phyloP scores from a whole-genome alignment of 2,797 vertebrate genomes.

The Hozukius guyotensis region DNA sequence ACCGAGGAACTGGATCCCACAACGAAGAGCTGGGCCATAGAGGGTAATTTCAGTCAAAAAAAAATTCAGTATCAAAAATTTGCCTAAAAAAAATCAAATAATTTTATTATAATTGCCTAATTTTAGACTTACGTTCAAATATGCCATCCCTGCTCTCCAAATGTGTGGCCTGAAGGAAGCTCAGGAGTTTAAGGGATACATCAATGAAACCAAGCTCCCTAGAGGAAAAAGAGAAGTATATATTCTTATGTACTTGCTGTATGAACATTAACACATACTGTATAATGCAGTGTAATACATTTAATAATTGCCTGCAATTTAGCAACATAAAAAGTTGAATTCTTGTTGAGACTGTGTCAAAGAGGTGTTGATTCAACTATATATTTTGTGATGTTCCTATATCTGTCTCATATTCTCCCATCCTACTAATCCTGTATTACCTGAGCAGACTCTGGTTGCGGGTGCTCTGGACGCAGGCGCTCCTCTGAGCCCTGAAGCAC shows the following conservation, averaged over 20 bases:
- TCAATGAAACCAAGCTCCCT: constrained; percentile 80
- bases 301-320: background rate
- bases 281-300: background rate
- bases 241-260: background rate
- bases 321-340: background rate
- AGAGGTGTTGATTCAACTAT: background rate
- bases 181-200: constrained; percentile 64
- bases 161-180: constrained; percentile 49
- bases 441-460: constrained; percentile 89
- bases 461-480: constrained; percentile 89
- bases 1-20: constrained; percentile 87
- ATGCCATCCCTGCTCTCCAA: constrained; percentile 38
- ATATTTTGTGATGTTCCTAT: background rate
- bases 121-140: constrained; percentile 71
- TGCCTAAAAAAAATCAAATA: fast-evolving
- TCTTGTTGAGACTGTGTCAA: background rate
- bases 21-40: constrained; percentile 77
- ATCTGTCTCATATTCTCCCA: background rate
- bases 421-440: constrained; percentile 66
- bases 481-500: constrained; percentile 93
- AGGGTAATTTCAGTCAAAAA: background rate
- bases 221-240: background rate
- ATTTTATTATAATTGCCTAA: background rate
- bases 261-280: background rate
- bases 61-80: background rate